These are phyloP conservation scores for Cheilosia variabilis DNA, from an alignment of 2,888 invertebrate species.

Conservation along the genomic window DNA sequence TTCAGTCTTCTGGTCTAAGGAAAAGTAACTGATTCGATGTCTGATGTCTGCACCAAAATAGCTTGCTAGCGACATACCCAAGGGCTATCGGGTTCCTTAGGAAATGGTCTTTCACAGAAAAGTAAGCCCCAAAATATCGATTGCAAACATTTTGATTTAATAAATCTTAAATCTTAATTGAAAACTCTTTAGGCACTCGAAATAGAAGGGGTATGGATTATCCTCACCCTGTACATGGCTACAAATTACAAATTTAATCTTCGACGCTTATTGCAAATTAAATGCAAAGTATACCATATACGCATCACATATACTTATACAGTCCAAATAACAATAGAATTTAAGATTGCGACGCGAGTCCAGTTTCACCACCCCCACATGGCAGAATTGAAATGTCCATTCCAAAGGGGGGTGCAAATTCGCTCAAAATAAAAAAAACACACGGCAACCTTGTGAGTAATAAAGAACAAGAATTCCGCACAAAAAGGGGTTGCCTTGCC, in stretches of 20 bases:
- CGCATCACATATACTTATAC: conserved; percentile 3
- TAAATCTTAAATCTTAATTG: conserved; percentile 25
- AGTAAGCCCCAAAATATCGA: too few relatives aligned
- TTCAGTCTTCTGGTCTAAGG: too few relatives aligned
- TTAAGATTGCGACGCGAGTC: conserved; percentile 48
- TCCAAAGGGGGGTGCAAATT: conserved; percentile 40
- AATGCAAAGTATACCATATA: conserved; percentile 15
- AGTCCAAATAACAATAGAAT: conserved; percentile 39
- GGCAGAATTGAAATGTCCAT: conserved; percentile 62
- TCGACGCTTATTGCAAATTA: conserved; percentile 48
- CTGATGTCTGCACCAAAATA: too few relatives aligned
- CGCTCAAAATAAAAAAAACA: conserved; percentile 13
- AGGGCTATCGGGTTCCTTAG: too few relatives aligned
- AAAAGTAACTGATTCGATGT: too few relatives aligned
- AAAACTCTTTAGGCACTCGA: conserved; percentile 5
- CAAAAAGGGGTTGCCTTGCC: conserved; percentile 49
- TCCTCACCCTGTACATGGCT: conserved; percentile 9
- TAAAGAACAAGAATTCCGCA: conserved; percentile 55
- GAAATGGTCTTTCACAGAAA: too few relatives aligned
- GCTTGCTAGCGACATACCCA: too few relatives aligned
- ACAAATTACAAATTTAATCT: conserved; percentile 57
- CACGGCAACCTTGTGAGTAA: conserved; percentile 56
- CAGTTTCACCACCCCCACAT: conserved; percentile 48
- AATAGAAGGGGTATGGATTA: background rate
- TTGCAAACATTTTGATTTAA: background rate